Base-by-base conservation (phyloP, 2,797 vertebrate genomes). In the Pangasius sanitwongsei region DNA sequence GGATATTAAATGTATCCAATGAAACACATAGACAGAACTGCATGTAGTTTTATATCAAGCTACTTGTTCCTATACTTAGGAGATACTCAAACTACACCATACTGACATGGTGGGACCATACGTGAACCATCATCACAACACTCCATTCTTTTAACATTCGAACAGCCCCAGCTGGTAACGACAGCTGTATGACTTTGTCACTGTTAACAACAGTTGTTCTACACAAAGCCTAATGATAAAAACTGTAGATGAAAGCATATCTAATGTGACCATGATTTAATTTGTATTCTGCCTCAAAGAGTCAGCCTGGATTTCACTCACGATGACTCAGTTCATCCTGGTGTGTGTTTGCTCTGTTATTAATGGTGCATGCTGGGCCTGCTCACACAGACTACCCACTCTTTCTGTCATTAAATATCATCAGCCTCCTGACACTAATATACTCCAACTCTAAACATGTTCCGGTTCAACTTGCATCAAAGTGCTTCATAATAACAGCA, bases 221-320 rank as follows among this genome's bases (percentile, higher is more conserved):
- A 69, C 84, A 82, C n/a, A 28, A 83, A 89, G 61, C 82, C 70
- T 78, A 87, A 90, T 83, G 37, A 67, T 20, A 69, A 89, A 84
- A 86, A 72, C 81, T 87, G 78, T 69, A 89, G 81, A 89, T 88
- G 89, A 87, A 92, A 89, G 89, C 87, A 88, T 87, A 88, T 75
- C 91, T 91, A 87, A 91, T 89, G 74, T 88, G 89, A 86, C 83
- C 83, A 89, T 87, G 87, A 91, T 89, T 89, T 89, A 75, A 89
- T 91, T 83, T 90, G 82, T 83, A 65, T 89, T 91, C 85, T 86
- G 61, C 74, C 83, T 86, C 50, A 70, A 81, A 86, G 70, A 85
- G 84, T 89, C 87, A 87, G 69, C 69, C 83, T 41, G 50, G 81
- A 82, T 89, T 85, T 85, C 59, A 80, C 83, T 89, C 86, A 83